Evolutionary conservation across 2,113 vertebrate species (phyloP).

Genomic region (Chroicocephalus ridibundus): DNA sequence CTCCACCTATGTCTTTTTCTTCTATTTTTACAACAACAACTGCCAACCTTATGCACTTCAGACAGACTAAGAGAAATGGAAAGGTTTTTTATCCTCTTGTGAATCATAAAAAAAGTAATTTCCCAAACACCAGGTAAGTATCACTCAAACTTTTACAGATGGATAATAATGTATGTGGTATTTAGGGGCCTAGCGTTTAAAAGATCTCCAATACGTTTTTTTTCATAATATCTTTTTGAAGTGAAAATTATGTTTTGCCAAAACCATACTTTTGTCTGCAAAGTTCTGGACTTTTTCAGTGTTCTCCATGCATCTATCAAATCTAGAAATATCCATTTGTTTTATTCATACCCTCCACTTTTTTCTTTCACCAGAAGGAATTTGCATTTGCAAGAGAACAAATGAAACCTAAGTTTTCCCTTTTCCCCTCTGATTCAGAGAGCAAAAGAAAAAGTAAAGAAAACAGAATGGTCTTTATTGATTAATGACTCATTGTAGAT

Average conservation of each 20-base stretch:
- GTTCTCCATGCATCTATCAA: neutral
- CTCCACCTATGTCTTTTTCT: neutral
- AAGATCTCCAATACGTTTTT: neutral
- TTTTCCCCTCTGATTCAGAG: neutral
- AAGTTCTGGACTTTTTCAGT: neutral
- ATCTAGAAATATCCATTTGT: neutral
- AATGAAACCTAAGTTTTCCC: neutral
- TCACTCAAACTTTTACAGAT: neutral
- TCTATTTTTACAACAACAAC: neutral
- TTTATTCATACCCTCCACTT: neutral
- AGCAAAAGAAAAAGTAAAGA: neutral
- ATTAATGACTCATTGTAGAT: neutral
- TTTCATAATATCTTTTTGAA: neutral
- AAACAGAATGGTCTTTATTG: neutral
- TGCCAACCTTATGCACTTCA: neutral
- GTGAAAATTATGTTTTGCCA: neutral
- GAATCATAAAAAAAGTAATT: neutral
- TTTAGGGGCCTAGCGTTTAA: neutral
- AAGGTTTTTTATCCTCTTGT: neutral
- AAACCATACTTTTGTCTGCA: neutral
- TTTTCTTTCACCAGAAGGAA: neutral
- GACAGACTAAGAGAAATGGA: neutral
- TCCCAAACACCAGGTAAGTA: neutral
- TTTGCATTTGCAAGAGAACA: neutral
- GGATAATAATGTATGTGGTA: neutral